Percentiles rank a stretch among this genome's conserved stretches.
Evolutionary conservation across 2,888 invertebrate genomes (phyloP).

Genomic region (Nomada ferruginata): DNA sequence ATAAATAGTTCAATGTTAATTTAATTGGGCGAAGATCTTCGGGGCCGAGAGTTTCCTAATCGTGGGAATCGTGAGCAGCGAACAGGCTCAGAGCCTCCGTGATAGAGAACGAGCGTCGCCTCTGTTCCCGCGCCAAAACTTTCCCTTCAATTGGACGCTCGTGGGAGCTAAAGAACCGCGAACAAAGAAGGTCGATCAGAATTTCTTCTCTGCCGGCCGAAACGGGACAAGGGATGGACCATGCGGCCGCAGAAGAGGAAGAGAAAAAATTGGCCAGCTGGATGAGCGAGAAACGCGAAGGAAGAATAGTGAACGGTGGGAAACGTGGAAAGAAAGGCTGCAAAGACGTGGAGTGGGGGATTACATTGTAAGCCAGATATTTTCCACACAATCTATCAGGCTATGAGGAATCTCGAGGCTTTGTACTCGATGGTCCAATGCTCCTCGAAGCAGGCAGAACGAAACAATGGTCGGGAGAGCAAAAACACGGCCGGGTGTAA

Average conservation of each 20-base stretch:
- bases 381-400: slow-evolving; percentile 77
- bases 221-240: slow-evolving; percentile 12
- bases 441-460: slow-evolving; percentile 18
- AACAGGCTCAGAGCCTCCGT: slow-evolving; percentile 20
- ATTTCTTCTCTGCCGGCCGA: slow-evolving; percentile 45
- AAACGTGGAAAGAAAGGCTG: slow-evolving; percentile 19
- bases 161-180: slow-evolving; percentile 57
- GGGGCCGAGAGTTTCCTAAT: slow-evolving; percentile 2
- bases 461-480: slow-evolving; percentile 41
- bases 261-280: background rate
- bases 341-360: slow-evolving; percentile 23
- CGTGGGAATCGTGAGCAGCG: slow-evolving; percentile 19
- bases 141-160: slow-evolving; percentile 67
- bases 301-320: background rate
- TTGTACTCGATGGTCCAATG: slow-evolving; percentile 63
- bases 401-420: slow-evolving; percentile 71
- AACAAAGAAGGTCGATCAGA: slow-evolving; percentile 65
- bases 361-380: slow-evolving; percentile 73
- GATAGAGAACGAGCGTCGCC: slow-evolving; percentile 42
- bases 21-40: slow-evolving; percentile 36
- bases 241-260: background rate
- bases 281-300: slow-evolving; percentile 9
- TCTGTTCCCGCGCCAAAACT: slow-evolving; percentile 44
- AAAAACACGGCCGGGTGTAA: background rate
- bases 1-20: slow-evolving; percentile 30